phyloP scores from a whole-genome alignment of 1,140 invertebrate species.

The Pseudomyrmex cubaensis region DNA sequence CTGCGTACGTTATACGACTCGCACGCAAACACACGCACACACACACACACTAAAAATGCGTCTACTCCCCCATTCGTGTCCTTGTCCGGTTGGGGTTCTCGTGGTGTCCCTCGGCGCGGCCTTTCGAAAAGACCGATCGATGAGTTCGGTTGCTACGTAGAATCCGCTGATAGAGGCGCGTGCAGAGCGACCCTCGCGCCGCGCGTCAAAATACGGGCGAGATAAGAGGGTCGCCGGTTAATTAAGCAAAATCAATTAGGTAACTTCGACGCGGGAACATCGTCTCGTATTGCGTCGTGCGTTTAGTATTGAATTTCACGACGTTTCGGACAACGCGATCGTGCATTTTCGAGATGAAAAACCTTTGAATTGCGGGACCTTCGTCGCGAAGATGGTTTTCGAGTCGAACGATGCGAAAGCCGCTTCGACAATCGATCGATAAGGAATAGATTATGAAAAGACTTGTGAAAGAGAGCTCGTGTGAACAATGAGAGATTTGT shows the following conservation, averaged over 20 bases:
- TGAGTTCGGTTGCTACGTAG: conserved; percentile 73
- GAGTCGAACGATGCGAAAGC: conserved; percentile 24
- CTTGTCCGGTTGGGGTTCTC: conserved; percentile 27
- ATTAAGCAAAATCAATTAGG: not conserved
- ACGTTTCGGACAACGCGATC: not conserved
- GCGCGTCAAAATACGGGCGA: conserved; percentile 4
- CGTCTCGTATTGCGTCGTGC: not conserved
- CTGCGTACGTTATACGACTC: not conserved
- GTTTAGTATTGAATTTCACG: not conserved
- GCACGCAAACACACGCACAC: conserved; percentile 1
- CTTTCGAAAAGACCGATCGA: conserved; percentile 64
- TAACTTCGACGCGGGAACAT: not conserved
- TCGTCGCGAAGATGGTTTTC: not conserved
- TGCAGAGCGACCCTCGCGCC: not conserved
- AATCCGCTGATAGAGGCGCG: conserved; percentile 33
- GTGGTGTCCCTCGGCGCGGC: conserved; percentile 13
- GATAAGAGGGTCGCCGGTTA: not conserved
- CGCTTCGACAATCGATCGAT: conserved; percentile 47
- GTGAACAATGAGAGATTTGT: conserved; percentile 51
- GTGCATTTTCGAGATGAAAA: not conserved
- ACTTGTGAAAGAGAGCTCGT: conserved; percentile 23
- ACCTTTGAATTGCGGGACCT: too few relatives aligned
- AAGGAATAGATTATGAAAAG: conserved; percentile 20
- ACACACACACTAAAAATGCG: not conserved
- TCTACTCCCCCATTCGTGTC: conserved; percentile 2